Evolutionary conservation across 2,888 invertebrate genomes (phyloP), one percentile per base, ranked within the genome.

Genomic region (Drosophila limbata): DNA sequence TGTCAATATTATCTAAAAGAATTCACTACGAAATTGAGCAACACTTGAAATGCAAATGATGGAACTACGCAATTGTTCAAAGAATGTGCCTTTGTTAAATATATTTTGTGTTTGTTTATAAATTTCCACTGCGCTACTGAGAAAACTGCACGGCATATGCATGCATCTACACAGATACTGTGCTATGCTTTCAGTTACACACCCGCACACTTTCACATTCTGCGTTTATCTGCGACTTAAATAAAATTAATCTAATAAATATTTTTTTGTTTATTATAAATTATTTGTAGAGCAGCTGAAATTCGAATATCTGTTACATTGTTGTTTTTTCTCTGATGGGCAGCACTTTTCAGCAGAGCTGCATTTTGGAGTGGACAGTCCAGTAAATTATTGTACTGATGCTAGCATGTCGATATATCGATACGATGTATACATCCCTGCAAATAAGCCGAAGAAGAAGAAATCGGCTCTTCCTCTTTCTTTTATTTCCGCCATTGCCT

Each of bases 401-500:
- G 4, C 13, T 33, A 15, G 11, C 21, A 21, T 57, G 8, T 52
- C 42, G 44, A 59, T 65, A 44, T 45, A 76, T 77, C 69, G 77
- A 69, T 40, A 19, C 1, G 5, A 13, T 19, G 3, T n/a, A 42
- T 63, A 35, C 76, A 76, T n/a, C 77, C 28, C 77, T 76, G 48
- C 59, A 45, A 44, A 35, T 31, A 66, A 37, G 47, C 48, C 10
- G 33, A 59, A 65, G 63, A 77, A 62, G 63, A 53, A 64, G 78
- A 64, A 74, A 55, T 70, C 15, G 50, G 63, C 77, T 73, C 68
- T 79, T 74, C 77, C 77, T 91, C 91, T 84, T 90, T 92, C 92
- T 92, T 92, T 92, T 91, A 92, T 92, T 92, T 92, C 92, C 92
- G 92, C 92, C 91, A 91, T 91, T 91, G 92, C 90, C 88, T 90